Evolutionary conservation across 2,113 vertebrate genomes (phyloP).

Genomic region (Urocynchramus pylzowi): DNA sequence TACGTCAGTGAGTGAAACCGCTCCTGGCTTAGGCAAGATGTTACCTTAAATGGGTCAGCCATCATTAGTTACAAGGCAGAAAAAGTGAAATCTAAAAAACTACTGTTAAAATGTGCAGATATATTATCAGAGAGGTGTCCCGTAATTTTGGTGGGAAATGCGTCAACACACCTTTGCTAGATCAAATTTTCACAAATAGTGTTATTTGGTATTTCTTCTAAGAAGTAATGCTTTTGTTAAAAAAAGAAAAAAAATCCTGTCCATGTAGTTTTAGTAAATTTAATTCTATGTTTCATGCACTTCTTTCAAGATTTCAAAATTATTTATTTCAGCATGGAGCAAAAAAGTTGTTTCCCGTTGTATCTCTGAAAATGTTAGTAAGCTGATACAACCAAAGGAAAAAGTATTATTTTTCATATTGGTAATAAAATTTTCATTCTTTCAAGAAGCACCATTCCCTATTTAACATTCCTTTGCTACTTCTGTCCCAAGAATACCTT

Average conservation of each 20-base stretch:
- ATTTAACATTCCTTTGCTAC: no score
- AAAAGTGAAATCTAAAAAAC: neutral
- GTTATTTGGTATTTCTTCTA: neutral
- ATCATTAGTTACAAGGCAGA: neutral
- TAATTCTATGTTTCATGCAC: neutral
- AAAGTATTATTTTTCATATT: neutral
- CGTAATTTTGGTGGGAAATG: neutral
- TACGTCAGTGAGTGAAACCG: neutral
- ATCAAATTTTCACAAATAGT: neutral
- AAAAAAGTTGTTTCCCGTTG: neutral
- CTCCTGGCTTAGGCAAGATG: neutral
- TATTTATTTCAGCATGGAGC: neutral
- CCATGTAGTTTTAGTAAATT: neutral
- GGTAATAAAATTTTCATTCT: neutral
- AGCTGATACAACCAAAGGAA: neutral
- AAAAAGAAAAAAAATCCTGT: rapidly evolving
- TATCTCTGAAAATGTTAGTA: neutral
- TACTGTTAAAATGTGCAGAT: neutral
- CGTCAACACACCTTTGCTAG: rapidly evolving
- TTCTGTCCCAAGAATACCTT: neutral
- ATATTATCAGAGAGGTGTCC: neutral
- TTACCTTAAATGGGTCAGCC: neutral
- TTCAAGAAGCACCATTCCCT: neutral
- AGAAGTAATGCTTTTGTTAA: rapidly evolving
- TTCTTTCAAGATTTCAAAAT: neutral